Evolutionary conservation across 2,888 invertebrate species (phyloP).

Genomic region (Phytoseiulus persimilis): DNA sequence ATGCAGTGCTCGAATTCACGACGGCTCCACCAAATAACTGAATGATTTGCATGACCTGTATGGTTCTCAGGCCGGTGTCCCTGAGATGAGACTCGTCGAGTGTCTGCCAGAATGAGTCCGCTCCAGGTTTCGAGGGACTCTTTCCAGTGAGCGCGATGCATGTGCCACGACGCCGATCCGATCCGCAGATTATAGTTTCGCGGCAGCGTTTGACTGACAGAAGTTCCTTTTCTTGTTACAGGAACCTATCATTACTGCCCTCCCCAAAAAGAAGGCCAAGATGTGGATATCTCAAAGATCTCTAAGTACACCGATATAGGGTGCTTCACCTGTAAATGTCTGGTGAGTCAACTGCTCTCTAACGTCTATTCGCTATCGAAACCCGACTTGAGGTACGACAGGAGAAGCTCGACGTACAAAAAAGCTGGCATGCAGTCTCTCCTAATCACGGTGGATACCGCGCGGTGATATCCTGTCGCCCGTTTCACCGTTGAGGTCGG

Average conservation of each 20-base stretch:
- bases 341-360: neutral
- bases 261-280: neutral
- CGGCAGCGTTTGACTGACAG: neutral
- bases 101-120: neutral
- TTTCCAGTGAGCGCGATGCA: too few relatives aligned
- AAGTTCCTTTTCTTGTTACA: neutral
- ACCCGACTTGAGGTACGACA: too few relatives aligned
- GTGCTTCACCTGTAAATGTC: constrained; percentile 27
- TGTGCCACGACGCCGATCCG: too few relatives aligned
- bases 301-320: constrained; percentile 23
- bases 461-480: neutral
- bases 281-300: constrained; percentile 31
- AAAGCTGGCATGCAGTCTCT: neutral
- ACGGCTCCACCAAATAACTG: neutral
- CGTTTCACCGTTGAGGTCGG: neutral
- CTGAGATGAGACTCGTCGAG: neutral
- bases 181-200: too few relatives aligned
- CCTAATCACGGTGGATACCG: neutral
- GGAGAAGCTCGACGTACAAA: neutral
- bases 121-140: too few relatives aligned
- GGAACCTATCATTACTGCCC: constrained; percentile 15
- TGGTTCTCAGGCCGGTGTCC: neutral
- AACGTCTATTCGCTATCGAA: too few relatives aligned
- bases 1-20: neutral
- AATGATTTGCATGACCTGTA: neutral